phyloP scores from a whole-genome alignment of 2,797 vertebrate species.

The Gastrophryne carolinensis region DNA sequence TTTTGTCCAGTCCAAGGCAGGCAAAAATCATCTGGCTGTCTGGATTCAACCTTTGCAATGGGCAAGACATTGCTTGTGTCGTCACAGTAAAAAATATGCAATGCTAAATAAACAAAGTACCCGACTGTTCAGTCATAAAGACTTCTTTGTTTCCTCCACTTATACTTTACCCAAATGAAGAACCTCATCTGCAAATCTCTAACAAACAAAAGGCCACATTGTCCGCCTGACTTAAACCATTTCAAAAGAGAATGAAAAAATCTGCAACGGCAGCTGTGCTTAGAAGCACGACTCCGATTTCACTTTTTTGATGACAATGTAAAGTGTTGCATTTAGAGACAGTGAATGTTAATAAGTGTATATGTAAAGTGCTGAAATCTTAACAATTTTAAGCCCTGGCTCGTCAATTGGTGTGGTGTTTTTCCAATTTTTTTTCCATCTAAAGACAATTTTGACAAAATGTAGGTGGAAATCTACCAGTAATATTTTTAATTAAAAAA shows the following conservation, averaged over 20 bases:
- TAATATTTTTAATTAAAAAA: too few species aligned
- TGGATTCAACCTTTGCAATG: constrained; percentile 39
- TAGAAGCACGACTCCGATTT: neutral
- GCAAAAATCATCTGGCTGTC: constrained; percentile 4
- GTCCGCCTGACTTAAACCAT: constrained; percentile 6
- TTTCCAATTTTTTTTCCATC: too few species aligned
- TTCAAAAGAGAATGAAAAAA: neutral
- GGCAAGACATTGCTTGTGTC: neutral
- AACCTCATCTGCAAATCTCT: constrained; percentile 30
- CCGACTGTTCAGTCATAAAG: constrained; percentile 40
- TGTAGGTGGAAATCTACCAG: too few species aligned
- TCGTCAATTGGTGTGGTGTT: too few species aligned
- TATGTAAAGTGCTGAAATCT: neutral
- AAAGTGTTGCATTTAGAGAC: neutral
- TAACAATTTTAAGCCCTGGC: neutral
- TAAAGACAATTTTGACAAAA: too few species aligned
- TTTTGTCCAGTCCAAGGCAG: neutral
- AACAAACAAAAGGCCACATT: constrained; percentile 21
- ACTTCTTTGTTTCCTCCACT: constrained; percentile 11
- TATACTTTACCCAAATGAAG: constrained; percentile 23
- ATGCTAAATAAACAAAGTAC: constrained; percentile 38
- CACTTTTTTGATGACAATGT: neutral
- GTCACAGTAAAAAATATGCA: constrained; percentile 6
- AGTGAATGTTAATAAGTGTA: too few species aligned
- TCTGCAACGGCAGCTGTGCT: neutral